phyloP scores from a whole-genome alignment of 2,113 vertebrate genomes.

The Rhinichthys klamathensis region DNA sequence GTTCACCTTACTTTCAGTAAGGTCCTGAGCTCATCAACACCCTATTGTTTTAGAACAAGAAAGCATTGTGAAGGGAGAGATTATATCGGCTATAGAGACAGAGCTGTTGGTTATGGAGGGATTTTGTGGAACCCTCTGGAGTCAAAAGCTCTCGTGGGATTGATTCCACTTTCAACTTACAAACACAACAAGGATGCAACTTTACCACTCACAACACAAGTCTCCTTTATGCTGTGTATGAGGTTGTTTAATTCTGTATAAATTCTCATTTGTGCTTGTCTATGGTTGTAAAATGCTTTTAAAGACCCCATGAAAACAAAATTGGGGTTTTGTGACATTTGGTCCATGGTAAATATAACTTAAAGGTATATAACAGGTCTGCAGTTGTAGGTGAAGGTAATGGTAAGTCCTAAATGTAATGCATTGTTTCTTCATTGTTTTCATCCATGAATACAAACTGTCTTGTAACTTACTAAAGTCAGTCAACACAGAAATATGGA shows the following conservation, averaged over 20 bases:
- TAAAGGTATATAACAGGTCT: too few species aligned
- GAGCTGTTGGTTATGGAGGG: not conserved
- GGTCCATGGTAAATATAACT: too few species aligned
- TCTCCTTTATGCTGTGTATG: not conserved
- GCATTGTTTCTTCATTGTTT: not conserved
- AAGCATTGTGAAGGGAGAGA: not conserved
- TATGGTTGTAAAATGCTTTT: not conserved
- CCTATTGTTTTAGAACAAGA: slow-evolving; percentile 51
- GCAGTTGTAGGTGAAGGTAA: too few species aligned
- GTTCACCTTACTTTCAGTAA: slow-evolving; percentile 51
- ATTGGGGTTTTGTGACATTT: not conserved
- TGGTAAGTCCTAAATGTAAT: too few species aligned
- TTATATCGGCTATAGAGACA: not conserved
- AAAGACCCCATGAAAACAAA: not conserved
- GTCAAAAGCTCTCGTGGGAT: not conserved
- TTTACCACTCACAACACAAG: not conserved
- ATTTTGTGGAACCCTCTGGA: not conserved
- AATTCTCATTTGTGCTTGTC: not conserved
- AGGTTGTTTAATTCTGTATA: not conserved
- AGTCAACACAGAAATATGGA: not conserved
- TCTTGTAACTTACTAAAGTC: not conserved
- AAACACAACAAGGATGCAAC: not conserved
- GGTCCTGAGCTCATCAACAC: slow-evolving; percentile 39
- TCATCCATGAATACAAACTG: not conserved
- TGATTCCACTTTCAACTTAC: slow-evolving; percentile 6